Evolutionary conservation across 2,888 invertebrate genomes (phyloP).

Genomic region (Drepana falcataria): DNA sequence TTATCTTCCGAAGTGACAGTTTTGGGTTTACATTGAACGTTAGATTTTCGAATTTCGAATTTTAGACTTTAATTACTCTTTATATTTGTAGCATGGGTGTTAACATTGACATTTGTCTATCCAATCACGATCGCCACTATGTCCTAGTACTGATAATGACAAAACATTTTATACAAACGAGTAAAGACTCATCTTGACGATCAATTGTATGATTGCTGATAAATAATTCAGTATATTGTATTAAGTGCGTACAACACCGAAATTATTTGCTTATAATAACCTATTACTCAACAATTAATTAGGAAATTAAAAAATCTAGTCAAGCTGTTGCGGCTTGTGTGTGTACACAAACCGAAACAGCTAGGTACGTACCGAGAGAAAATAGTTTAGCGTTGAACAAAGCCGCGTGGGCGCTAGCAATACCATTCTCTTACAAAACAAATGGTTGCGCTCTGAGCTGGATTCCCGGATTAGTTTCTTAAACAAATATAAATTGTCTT

Average conservation of each 20-base stretch:
- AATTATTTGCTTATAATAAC: too few species aligned
- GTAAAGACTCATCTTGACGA: too few species aligned
- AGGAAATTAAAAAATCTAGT: background rate
- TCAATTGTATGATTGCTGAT: too few species aligned
- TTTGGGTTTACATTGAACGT: background rate
- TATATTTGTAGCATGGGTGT: too few species aligned
- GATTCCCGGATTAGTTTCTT: constrained; percentile 21
- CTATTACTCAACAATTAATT: background rate
- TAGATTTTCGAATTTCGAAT: too few species aligned
- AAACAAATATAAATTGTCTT: constrained; percentile 30
- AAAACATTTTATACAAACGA: too few species aligned
- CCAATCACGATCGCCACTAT: too few species aligned
- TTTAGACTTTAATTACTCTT: too few species aligned
- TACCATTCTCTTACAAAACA: constrained; percentile 30
- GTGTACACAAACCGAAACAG: constrained; percentile 13
- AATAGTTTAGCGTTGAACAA: constrained; percentile 28
- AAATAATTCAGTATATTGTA: too few species aligned
- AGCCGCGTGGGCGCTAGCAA: constrained; percentile 28
- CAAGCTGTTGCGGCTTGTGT: background rate
- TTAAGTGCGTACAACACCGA: too few species aligned
- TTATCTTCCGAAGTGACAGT: background rate
- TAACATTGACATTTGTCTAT: too few species aligned
- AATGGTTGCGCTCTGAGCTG: constrained; percentile 34
- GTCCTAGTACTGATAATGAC: too few species aligned
- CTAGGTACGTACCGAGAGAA: constrained; percentile 16